Conservation (phyloP, 2,888 invertebrate species). For the Pollenia labialis region DNA sequence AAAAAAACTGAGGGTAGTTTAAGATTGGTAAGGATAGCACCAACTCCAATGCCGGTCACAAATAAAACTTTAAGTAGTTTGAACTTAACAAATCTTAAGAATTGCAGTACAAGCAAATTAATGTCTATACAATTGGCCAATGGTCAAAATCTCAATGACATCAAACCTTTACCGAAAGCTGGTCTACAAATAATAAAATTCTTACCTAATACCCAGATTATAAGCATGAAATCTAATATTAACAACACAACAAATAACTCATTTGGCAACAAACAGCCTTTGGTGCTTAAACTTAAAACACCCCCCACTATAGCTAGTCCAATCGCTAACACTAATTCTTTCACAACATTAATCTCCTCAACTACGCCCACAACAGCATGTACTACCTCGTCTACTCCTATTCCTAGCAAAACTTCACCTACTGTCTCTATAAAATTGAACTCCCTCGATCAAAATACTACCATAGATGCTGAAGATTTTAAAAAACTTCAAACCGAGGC, state of each 20-base stretch:
- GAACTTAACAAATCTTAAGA: constrained; percentile 16
- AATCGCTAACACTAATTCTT: too few species aligned
- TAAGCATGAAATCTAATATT: constrained; percentile 14
- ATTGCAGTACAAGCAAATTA: background rate
- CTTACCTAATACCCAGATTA: constrained; percentile 55
- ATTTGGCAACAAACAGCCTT: constrained; percentile 7
- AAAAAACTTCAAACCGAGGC: constrained; percentile 63
- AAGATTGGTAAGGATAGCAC: constrained; percentile 46
- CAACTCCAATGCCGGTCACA: background rate
- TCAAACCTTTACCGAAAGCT: constrained; percentile 51
- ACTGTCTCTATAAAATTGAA: constrained; percentile 50
- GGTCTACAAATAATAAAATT: constrained; percentile 67
- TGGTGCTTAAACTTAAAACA: constrained; percentile 24
- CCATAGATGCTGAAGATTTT: constrained; percentile 65
- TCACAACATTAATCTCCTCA: background rate
- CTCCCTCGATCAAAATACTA: constrained; percentile 54
- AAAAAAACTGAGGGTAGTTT: constrained; percentile 41
- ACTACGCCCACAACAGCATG: background rate
- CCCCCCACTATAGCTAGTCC: background rate
- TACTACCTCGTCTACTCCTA: background rate
- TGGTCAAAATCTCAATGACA: background rate
- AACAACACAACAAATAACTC: constrained; percentile 10
- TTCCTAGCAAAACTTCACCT: background rate
- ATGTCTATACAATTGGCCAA: constrained; percentile 42
- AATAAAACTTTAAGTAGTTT: constrained; percentile 25